Conservation (phyloP, 2,113 vertebrate species). For the Melanerpes aurifrons region DNA sequence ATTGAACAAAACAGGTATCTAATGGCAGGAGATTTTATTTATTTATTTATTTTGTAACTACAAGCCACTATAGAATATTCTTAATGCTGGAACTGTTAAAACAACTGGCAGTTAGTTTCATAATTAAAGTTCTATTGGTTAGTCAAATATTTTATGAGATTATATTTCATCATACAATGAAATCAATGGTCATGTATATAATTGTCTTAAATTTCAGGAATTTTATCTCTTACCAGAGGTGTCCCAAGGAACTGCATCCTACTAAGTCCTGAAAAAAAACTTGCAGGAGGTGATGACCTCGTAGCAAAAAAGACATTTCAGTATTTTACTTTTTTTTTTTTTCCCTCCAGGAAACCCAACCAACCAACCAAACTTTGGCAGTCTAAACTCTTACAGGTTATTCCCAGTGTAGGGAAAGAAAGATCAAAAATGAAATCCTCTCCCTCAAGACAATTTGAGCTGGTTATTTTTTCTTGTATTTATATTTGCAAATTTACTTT, state of each 20-base stretch:
- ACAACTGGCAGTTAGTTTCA: not conserved
- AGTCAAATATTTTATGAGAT: not conserved
- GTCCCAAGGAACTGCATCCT: not conserved
- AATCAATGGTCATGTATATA: not conserved
- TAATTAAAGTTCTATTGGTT: not conserved
- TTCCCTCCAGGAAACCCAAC: too few species aligned
- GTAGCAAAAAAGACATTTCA: not conserved
- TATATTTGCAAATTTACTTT: not conserved
- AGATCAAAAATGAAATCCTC: not conserved
- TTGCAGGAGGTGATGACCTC: not conserved
- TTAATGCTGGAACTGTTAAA: not conserved
- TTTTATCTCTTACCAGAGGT: not conserved
- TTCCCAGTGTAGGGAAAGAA: not conserved
- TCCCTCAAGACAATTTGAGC: accelerated
- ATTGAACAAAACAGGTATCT: not conserved
- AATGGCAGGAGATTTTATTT: not conserved
- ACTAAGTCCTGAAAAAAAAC: not conserved
- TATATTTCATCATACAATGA: not conserved
- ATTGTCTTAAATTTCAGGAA: not conserved
- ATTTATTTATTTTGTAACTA: not conserved
- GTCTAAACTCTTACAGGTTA: not conserved
- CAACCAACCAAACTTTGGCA: not conserved
- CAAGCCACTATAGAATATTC: not conserved
- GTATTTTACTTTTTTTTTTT: not conserved
- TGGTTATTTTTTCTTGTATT: not conserved